These are phyloP conservation scores for Melieria crassipennis DNA, from an alignment of 2,888 invertebrate species.

Conservation along the genomic window DNA sequence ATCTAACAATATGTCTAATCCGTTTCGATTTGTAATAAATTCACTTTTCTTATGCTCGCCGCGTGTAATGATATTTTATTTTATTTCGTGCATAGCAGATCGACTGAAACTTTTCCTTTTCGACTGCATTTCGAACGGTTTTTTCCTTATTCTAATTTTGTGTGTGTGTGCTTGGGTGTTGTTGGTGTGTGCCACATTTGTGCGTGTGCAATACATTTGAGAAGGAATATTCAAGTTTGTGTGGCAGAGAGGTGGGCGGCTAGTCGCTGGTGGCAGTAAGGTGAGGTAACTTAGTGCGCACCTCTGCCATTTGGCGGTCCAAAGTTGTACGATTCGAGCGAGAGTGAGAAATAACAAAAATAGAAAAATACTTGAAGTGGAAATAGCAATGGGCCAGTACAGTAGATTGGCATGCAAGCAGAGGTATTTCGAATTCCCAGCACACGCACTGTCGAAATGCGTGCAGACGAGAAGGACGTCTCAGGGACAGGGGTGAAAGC, in stretches of 20 bases:
- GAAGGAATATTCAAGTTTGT: background rate
- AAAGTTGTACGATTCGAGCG: background rate
- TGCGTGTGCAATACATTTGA: conserved; percentile 2
- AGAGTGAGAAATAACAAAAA: background rate
- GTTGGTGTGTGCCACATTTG: background rate
- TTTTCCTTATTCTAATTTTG: conserved; percentile 19
- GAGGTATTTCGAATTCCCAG: conserved; percentile 7
- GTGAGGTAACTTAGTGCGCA: background rate
- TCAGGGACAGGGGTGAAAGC: no score
- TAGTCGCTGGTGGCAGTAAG: background rate
- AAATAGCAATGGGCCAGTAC: background rate
- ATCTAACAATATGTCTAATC: conserved; percentile 45
- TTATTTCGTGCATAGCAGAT: conserved; percentile 38
- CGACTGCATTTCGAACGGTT: background rate
- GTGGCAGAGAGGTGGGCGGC: no score
- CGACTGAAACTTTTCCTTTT: background rate
- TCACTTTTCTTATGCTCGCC: conserved; percentile 43
- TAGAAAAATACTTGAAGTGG: background rate
- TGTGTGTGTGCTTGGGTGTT: conserved; percentile 21
- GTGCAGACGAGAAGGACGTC: no score
- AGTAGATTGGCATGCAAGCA: background rate
- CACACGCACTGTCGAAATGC: background rate
- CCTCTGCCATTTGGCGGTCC: background rate
- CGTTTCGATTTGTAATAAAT: conserved; percentile 58
- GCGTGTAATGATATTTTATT: conserved; percentile 44